A percentile compares a stretch with the other conserved stretches of the same genome.
Conservation (phyloP, 2,797 vertebrate genomes). For the Urosaurus nigricauda region DNA sequence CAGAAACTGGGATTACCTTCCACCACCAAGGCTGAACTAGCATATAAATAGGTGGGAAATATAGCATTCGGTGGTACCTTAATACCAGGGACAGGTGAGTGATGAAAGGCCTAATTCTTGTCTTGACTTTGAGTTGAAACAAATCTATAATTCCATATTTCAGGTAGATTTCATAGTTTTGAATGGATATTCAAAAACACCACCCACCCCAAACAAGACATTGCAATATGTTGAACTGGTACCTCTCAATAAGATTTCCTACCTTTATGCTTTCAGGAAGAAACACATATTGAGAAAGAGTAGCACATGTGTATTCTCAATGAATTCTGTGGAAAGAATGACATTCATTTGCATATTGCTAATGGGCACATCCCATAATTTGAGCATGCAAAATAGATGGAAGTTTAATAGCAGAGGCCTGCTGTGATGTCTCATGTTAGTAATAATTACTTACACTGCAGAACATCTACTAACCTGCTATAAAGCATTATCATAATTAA, state of each 20-base stretch:
- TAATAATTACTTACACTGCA: slow-evolving; percentile 48
- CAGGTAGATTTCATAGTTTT: neutral
- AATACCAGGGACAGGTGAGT: neutral
- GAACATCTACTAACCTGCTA: slow-evolving; percentile 48
- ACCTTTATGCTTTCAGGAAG: neutral
- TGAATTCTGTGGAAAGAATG: slow-evolving; percentile 13
- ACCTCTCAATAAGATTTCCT: neutral
- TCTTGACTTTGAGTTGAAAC: neutral
- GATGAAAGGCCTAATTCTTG: neutral
- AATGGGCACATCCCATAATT: slow-evolving; percentile 29
- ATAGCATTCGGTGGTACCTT: neutral
- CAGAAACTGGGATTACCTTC: neutral
- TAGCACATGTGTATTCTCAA: neutral
- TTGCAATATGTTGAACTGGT: neutral
- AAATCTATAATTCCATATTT: neutral
- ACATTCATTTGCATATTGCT: slow-evolving; percentile 23
- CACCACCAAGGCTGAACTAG: neutral
- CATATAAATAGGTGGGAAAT: neutral
- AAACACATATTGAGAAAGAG: neutral
- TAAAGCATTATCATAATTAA: slow-evolving; percentile 46
- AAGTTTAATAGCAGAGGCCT: slow-evolving; percentile 49
- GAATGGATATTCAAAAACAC: neutral
- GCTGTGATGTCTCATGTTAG: slow-evolving; percentile 38
- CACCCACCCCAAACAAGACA: neutral
- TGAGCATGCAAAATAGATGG: slow-evolving; percentile 34